Conservation (phyloP, 1,140 invertebrate genomes). For the Rhyzopertha dominica region DNA sequence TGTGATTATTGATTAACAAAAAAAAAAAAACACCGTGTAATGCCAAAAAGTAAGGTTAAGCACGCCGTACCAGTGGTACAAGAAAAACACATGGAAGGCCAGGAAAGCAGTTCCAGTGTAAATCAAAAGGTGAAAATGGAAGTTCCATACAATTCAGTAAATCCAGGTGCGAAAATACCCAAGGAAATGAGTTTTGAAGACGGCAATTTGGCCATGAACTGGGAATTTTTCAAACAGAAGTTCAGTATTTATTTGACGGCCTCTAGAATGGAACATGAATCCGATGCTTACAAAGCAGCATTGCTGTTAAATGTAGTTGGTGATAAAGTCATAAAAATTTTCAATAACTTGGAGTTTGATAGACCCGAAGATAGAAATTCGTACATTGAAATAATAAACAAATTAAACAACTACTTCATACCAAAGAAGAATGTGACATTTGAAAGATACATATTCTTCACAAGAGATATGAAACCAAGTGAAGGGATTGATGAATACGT, state of each 20-base stretch:
- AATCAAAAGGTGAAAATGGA: too few species aligned
- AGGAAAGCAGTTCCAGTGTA: too few species aligned
- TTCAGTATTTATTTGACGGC: neutral
- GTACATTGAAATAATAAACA: neutral
- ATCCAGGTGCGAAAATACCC: too few species aligned
- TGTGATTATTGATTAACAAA: too few species aligned
- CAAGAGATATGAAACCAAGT: constrained; percentile 1
- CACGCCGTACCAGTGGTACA: too few species aligned
- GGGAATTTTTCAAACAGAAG: constrained; percentile 2
- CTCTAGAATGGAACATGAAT: neutral
- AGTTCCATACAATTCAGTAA: too few species aligned
- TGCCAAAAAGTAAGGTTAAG: too few species aligned
- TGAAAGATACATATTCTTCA: constrained; percentile 1
- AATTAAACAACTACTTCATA: constrained; percentile 2
- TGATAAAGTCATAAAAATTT: constrained; percentile 4
- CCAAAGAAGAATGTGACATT: constrained; percentile 3
- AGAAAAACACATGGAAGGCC: too few species aligned
- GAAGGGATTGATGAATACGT: constrained; percentile 2
- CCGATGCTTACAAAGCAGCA: neutral
- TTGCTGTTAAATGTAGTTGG: constrained; percentile 2
- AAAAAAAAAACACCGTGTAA: too few species aligned
- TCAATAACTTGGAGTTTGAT: constrained; percentile 2
- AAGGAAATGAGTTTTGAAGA: too few species aligned
- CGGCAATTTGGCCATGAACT: too few species aligned
- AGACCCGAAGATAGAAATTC: neutral